Conservation (phyloP, 53 echinoderm and acorn worm species). For the Echinarachnius parma region DNA sequence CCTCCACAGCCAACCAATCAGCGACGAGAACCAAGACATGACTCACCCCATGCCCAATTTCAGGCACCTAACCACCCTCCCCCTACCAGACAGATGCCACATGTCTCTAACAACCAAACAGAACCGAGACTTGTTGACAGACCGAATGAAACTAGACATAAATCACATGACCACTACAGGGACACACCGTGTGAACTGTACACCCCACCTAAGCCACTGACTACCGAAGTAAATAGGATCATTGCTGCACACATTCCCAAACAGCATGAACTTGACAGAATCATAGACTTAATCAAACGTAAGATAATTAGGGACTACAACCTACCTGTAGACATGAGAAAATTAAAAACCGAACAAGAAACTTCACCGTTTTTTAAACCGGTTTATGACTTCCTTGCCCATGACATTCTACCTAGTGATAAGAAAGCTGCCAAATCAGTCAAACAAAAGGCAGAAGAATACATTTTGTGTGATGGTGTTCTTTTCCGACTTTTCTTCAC, state of each 20-base stretch:
- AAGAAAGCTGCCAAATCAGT: conserved; percentile 43
- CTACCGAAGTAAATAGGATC: conserved; percentile 25
- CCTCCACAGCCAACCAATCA: too few relatives aligned
- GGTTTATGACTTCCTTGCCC: conserved; percentile 36
- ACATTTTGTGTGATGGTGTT: conserved; percentile 50
- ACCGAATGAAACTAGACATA: background rate
- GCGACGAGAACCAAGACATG: background rate
- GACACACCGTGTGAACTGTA: conserved; percentile 35
- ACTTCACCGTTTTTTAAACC: conserved; percentile 42
- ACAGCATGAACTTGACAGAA: conserved; percentile 39
- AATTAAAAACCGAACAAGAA: conserved; percentile 38
- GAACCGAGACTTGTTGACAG: conserved; percentile 44
- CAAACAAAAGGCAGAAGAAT: conserved; percentile 37
- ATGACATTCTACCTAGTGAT: conserved; percentile 46
- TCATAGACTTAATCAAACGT: conserved; percentile 31
- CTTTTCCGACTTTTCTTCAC: conserved; percentile 42
- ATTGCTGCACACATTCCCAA: conserved; percentile 42
- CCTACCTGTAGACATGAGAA: conserved; percentile 32
- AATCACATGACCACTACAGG: background rate
- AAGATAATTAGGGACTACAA: conserved; percentile 60
- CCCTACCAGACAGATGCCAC: background rate
- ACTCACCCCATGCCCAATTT: too few relatives aligned
- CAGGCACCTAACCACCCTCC: too few relatives aligned
- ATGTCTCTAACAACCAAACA: background rate
- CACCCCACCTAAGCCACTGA: conserved; percentile 34